These are phyloP conservation scores for Procavia capensis DNA, from an alignment of 2,113 vertebrate species.

Conservation along the genomic window DNA sequence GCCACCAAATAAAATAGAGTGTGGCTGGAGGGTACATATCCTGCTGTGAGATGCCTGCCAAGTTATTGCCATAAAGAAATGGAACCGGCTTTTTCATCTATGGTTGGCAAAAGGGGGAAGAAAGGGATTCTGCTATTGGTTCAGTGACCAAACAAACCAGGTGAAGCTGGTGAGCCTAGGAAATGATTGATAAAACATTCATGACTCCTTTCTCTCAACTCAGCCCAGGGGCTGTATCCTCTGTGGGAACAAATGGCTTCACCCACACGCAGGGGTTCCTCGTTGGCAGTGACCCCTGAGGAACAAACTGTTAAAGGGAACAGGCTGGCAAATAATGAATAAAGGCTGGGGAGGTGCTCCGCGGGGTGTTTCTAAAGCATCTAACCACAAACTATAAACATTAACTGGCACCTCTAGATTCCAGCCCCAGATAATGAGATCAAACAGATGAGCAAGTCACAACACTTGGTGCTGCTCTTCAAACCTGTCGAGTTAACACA, in stretches of 20 bases:
- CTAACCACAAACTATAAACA: neutral
- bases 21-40: fast-evolving
- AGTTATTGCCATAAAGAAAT: fast-evolving
- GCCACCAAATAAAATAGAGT: fast-evolving
- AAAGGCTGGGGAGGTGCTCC: fast-evolving
- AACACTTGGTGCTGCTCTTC: neutral
- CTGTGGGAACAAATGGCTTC: neutral
- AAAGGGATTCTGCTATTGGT: neutral
- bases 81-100: fast-evolving
- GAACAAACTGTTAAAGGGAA: neutral
- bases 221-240: neutral
- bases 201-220: neutral
- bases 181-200: fast-evolving
- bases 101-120: neutral
- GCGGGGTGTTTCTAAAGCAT: neutral
- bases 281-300: neutral
- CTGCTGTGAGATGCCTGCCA: fast-evolving
- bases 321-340: slow-evolving; percentile 53
- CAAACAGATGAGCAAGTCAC: slow-evolving; percentile 24
- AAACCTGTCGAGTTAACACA: neutral
- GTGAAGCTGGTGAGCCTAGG: fast-evolving
- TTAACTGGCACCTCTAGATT: neutral
- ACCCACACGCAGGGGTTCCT: neutral
- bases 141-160: neutral
- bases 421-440: slow-evolving; percentile 54